A percentile compares a stretch with the other conserved stretches of the same genome.
Evolutionary conservation across 2,113 vertebrate genomes (phyloP).

Genomic region (Platanista minor): DNA sequence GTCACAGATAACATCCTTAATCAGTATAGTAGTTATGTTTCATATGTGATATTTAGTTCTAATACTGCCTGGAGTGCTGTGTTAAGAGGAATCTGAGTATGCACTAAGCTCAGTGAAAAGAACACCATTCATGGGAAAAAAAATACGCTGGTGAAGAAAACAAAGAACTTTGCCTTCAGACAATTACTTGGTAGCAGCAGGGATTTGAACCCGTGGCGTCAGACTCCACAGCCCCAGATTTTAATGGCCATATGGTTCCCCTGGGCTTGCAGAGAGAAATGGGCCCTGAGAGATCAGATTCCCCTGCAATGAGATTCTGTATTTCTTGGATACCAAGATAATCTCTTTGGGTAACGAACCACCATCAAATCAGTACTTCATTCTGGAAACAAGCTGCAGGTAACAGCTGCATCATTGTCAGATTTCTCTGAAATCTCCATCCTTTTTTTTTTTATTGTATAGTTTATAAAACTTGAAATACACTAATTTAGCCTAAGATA

Average conservation of each 20-base stretch:
- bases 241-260: neutral
- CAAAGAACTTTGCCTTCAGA: neutral
- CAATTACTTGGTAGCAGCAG: neutral
- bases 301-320: neutral
- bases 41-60: too few relatives aligned
- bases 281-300: neutral
- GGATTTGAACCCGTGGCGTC: neutral
- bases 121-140: neutral
- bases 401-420: neutral
- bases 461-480: constrained; percentile 51
- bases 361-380: neutral
- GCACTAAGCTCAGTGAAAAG: neutral
- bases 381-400: neutral
- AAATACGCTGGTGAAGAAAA: neutral
- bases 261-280: neutral
- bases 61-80: neutral
- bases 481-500: constrained; percentile 54
- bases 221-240: neutral
- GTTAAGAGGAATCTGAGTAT: neutral
- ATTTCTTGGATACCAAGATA: neutral
- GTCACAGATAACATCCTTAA: neutral
- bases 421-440: constrained; percentile 14
- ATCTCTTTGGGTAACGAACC: neutral
- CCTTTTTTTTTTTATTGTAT: neutral
- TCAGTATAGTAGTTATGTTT: neutral